Evolutionary conservation across 37 sponge, comb jelly and placozoan species (phyloP), one percentile per base, ranked within the genome.

Genomic region (Spongilla lacustris): DNA sequence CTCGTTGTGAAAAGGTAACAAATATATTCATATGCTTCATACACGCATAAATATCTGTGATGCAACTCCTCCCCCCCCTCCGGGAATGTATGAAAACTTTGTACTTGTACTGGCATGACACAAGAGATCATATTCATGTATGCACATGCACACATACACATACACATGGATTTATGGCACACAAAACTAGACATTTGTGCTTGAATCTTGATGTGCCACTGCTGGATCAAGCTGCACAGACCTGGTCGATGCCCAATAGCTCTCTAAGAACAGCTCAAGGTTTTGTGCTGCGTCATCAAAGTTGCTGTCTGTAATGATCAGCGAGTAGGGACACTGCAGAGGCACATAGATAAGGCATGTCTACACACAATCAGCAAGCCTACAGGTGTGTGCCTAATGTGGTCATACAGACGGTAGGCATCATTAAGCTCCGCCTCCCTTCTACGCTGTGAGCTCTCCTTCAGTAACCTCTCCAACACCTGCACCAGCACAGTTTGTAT

Each of bases 181-280:
- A n/a, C n/a, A n/a, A n/a, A 13, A 14, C 58, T 58, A 58, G 19
- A 58, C 58, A 58, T 1, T 14, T 17, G 58, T 58, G 19, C 58
- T 58, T 58, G 21, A 58, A 6, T 58, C 58, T 58, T 14, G 58
- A 17, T 13, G 58, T 17, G 11, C 1, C 11, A 17, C 11, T 13
- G 58, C 19, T 58, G 58, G 58, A 10, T 58, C 58, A 19, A 17
- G 58, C n/a, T n/a, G n/a, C 58, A 87, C 81, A 29, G 88, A 87
- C 6, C 88, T 38, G 17, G 91, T 90, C 2, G 77, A 71, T 36
- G 80, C 86, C 91, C 91, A 90, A 71, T 90, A 90, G 46, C 91
- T 81, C 81, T 90, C 91, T 31, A 90, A 70, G 49, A 90, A 90
- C 21, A 90, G 83, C 36, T 90, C 91, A 71, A 90, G 73, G 26